A percentile compares a stretch with the other conserved stretches of the same genome.
phyloP scores from a whole-genome alignment of 1,140 invertebrate genomes.

The Lepidurus arcticus region DNA sequence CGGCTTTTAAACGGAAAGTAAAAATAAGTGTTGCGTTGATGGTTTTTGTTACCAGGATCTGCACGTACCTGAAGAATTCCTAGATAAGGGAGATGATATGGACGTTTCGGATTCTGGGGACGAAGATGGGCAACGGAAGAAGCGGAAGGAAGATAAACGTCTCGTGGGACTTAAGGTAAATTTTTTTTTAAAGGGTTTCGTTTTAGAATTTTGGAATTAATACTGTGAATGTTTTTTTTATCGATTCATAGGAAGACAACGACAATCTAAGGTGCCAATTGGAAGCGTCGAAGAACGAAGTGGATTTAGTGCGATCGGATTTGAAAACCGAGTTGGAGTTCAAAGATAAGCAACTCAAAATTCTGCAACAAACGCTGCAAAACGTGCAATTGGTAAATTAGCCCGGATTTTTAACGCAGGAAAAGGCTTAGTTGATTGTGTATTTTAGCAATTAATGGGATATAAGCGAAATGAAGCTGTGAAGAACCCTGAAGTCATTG shows the following conservation, averaged over 20 bases:
- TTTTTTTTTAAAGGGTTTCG: background rate
- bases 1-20: background rate
- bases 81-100: conserved; percentile 63
- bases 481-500: background rate
- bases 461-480: background rate
- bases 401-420: background rate
- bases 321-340: conserved; percentile 59
- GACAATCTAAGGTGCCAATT: conserved; percentile 84
- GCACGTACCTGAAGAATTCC: background rate
- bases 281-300: conserved; percentile 90
- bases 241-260: conserved; percentile 67
- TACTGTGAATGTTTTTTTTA: background rate
- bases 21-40: background rate
- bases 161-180: conserved; percentile 39
- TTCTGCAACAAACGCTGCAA: conserved; percentile 65
- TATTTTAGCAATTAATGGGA: background rate
- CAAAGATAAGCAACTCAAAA: conserved; percentile 65
- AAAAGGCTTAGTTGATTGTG: background rate
- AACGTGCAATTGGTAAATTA: background rate
- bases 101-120: conserved; percentile 70
- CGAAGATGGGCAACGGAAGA: conserved; percentile 41
- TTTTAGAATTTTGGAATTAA: background rate
- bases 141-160: conserved; percentile 38
- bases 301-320: conserved; percentile 58
- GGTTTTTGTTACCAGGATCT: conserved; percentile 13